Base-by-base conservation (phyloP, 2,113 vertebrate species). In the Oryzias curvinotus region DNA sequence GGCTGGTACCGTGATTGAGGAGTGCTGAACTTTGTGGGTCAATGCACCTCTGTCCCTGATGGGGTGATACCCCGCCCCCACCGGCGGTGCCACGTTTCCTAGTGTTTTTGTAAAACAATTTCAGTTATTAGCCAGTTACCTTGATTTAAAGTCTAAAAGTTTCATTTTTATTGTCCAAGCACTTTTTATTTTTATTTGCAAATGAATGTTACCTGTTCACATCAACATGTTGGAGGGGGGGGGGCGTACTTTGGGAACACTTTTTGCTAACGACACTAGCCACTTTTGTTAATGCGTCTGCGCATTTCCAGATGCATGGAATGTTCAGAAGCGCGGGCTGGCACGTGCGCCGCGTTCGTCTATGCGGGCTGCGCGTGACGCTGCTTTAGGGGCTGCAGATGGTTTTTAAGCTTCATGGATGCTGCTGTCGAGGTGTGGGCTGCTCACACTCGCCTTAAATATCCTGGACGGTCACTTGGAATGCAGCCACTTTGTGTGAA, bases 1-100 rank as follows among this genome's bases (percentile, higher is more conserved):
- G 77, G 88, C 89, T 63, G 94, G 93, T 36, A 93, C 92, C 16
- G 91, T 94, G 66, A 82, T 93, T 50, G 93, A 95, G 81, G 94
- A 94, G 80, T 93, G 89, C 79, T 95, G 77, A 92, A 80, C 67
- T 61, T 14, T 74, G 55, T 60, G 66, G 75, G 52, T 51, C 36
- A 69, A 84, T 12, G 68, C 89, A 86, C 84, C 86, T 83, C 57
- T 65, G 63, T 62, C 57, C 83, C 78, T 78, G 78, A 85, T 82
- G 82, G 75, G 72, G 75, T 52, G 66, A 76, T 76, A 75, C 79
- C 65, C 25, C 10, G 36, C 36, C 36, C 7, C 36, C 36, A 36
- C 5, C 5, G 55, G 43, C 26, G 47, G 72, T 78, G 76, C 81
- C 77, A 57, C 44, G 3, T 88, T 85, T 86, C 83, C 54, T 81